Base-by-base conservation (phyloP, 2,113 vertebrate genomes). In the Rousettus leschenaultii region DNA sequence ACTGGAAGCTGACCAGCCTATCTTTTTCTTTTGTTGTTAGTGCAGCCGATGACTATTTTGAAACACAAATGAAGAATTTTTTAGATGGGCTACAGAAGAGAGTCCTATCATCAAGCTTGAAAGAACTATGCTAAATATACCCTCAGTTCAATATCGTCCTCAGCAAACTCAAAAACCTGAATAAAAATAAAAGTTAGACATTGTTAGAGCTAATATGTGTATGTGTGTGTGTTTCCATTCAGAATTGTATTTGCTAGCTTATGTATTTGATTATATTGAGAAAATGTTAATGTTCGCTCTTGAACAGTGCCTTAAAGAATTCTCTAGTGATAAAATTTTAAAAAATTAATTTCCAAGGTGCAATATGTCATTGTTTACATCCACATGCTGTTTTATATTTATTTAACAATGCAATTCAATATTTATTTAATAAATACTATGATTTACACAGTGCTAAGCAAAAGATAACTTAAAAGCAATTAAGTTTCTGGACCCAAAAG, bases 121-220 rank as follows among this genome's bases (percentile, higher is more conserved):
- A 80, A 84, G 9, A 94, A 28, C 33, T 57, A 38, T 24, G 7
- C 28, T 51, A 73, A 89, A 63, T n/a, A 35, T 51, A 21, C 4
- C 18, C 14, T 89, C 18, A 18, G 24, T 53, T 87, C 15, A 71
- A 3, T 12, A 59, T 61, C 92, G n/a, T 38, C 35, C 26, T 7
- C 16, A 43, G 30, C 16, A 55, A 86, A 70, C 53, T 85, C 6
- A 87, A 74, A 89, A 92, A 89, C 59, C 6, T 53, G 22, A 89
- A 89, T 74, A 48, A 74, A 95, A 96, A 87, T 84, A n/a, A 95
- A 90, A 89, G 90, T 63, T 63, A 91, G 66, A 82, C 30, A 87
- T 89, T 14, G 18, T 89, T 85, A 89, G n/a, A 53, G 45, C 18
- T 77, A 70, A 33, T 57, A 26, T 93, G 66, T 70, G 6, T n/a